These are phyloP conservation scores for Cyprinodon diabolis DNA, from an alignment of 2,797 vertebrate genomes.

Conservation along the genomic window DNA sequence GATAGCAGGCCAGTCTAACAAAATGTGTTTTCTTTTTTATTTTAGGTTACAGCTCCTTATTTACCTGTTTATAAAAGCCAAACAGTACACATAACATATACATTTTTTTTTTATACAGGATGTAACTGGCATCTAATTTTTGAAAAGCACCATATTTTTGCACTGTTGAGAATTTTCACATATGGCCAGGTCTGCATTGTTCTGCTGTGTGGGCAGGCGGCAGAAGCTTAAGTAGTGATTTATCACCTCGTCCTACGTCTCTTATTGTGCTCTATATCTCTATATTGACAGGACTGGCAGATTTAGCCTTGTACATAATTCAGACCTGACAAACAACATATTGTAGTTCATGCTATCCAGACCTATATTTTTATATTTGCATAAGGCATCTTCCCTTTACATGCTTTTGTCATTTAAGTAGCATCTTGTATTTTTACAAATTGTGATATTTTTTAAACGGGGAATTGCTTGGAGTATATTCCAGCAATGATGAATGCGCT, in stretches of 20 bases:
- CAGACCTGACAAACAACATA: slow-evolving; percentile 38
- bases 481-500: slow-evolving; percentile 8
- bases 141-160: slow-evolving; percentile 26
- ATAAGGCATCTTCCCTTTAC: not conserved
- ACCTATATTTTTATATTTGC: slow-evolving; percentile 14
- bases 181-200: slow-evolving; percentile 57
- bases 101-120: slow-evolving; percentile 16
- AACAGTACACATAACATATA: not conserved
- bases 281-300: slow-evolving; percentile 51
- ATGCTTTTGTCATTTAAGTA: slow-evolving; percentile 5
- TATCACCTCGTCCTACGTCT: slow-evolving; percentile 68
- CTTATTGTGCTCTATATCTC: slow-evolving; percentile 48
- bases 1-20: not conserved
- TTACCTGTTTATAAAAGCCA: not conserved
- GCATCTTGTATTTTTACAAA: not conserved
- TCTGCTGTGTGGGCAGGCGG: slow-evolving; percentile 62
- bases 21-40: not conserved
- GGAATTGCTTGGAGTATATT: slow-evolving; percentile 4
- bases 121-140: slow-evolving; percentile 22
- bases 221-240: slow-evolving; percentile 70
- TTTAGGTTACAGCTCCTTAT: not conserved
- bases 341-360: slow-evolving; percentile 8
- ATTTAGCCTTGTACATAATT: slow-evolving; percentile 48
- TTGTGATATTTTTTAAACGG: not conserved
- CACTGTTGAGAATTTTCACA: slow-evolving; percentile 36